phyloP scores from a whole-genome alignment of 2,797 vertebrate genomes.

The Pygocentrus nattereri region DNA sequence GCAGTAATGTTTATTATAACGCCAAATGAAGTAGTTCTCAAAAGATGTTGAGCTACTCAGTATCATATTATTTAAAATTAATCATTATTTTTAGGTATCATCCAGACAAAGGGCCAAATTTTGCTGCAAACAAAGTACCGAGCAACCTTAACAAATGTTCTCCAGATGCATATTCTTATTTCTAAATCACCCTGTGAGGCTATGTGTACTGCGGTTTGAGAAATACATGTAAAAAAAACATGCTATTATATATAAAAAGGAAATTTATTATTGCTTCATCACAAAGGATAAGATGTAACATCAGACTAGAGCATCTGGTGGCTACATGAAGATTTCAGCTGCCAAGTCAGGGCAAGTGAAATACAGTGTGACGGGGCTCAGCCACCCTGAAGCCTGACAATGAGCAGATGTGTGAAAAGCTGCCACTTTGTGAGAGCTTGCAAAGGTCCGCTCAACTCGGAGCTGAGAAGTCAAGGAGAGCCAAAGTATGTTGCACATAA shows the following conservation, averaged over 20 bases:
- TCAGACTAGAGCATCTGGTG: conserved; percentile 31
- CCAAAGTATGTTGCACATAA: conserved; percentile 67
- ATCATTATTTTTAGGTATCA: no score
- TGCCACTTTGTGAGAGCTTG: conserved; percentile 65
- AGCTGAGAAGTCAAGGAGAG: conserved; percentile 58
- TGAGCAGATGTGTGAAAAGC: conserved; percentile 66
- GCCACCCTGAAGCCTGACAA: conserved; percentile 40
- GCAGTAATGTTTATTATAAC: no score
- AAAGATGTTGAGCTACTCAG: no score
- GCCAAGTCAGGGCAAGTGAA: conserved; percentile 28
- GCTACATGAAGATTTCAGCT: conserved; percentile 42
- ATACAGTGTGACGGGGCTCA: conserved; percentile 37
- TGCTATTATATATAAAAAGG: not conserved
- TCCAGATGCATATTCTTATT: no score
- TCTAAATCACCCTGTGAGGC: no score
- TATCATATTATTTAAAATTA: no score
- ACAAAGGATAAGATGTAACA: not conserved
- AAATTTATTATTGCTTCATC: not conserved
- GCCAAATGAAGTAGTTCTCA: no score
- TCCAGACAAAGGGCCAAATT: no score
- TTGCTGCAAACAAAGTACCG: no score
- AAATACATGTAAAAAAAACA: no score
- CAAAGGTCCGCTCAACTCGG: conserved; percentile 58
- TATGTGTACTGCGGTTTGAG: not conserved
- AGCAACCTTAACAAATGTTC: no score